Evolutionary conservation across 92 coral and sea anemone species (phyloP), one percentile per base, ranked within the genome.

Genomic region (Palythoa grandis): DNA sequence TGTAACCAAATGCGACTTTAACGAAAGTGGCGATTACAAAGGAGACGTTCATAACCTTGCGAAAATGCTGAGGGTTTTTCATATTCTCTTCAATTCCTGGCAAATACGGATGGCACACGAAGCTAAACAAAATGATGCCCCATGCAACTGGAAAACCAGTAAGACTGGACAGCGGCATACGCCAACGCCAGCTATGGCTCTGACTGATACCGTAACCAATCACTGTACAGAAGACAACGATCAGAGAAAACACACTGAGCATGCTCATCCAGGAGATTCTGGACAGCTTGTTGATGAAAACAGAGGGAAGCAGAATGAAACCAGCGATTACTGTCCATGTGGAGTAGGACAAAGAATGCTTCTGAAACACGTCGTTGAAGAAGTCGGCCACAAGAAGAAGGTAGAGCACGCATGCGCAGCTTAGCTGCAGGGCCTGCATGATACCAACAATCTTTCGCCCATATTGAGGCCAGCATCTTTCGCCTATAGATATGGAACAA

Each of bases 201-300:
- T 93, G 92, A 1, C 95, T 87, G 76, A 95, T 87, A 79, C 99
- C 96, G 70, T 92, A 97, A 2, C 99, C 99, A 16, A 95, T 90
- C 65, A 95, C 95, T 1, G 97, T 90, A 52, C 85, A 76, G 77
- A 93, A 97, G 16, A 97, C 99, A 72, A 95, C 85, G 2, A 95
- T 88, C 4, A 97, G 91, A 4, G 99, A 94, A 25, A 97, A 94
- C n/a, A 97, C 98, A 72, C 99, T 97, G 82, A 97, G 93, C 99
- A 97, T 95, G 58, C 99, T 97, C 77, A 97, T 92, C 94, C 95
- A 95, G 6, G 99, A 97, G 77, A 97, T 95, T n/a, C 95, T 96
- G 40, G 93, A 91, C 14, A 95, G 89, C 80, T 92, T 95, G 88
- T 95, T 97, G 54, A 97, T 87, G 82, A 97, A 97, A 66, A 97